These are phyloP conservation scores for Girardinichthys multiradiatus DNA, from an alignment of 2,113 vertebrate genomes.

Conservation along the genomic window DNA sequence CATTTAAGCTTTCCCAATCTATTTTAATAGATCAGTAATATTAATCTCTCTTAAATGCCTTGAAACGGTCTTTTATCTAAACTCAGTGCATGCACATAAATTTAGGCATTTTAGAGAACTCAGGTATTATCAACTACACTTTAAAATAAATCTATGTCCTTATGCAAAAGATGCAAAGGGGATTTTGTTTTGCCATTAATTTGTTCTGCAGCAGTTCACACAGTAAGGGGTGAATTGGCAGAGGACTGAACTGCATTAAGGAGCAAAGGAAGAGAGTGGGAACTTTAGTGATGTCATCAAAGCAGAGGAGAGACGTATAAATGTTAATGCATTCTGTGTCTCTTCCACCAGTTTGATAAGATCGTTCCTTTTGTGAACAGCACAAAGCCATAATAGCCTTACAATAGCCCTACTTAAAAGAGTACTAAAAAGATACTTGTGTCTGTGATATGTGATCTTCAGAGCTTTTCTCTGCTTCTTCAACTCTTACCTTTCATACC, in stretches of 20 bases:
- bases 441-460: constrained; percentile 42
- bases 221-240: constrained; percentile 55
- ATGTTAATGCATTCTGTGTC: constrained; percentile 79
- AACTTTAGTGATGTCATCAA: constrained; percentile 58
- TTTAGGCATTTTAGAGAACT: constrained; percentile 35
- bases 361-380: constrained; percentile 62
- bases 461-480: constrained; percentile 12
- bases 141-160: constrained; percentile 50
- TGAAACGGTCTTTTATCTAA: constrained; percentile 27
- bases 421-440: constrained; percentile 63
- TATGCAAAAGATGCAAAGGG: constrained; percentile 64
- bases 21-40: constrained; percentile 42
- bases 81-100: constrained; percentile 43
- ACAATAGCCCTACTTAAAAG: constrained; percentile 54
- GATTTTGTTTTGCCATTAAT: constrained; percentile 68
- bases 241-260: constrained; percentile 61
- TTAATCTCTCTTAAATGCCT: constrained; percentile 59
- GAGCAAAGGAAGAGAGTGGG: constrained; percentile 50
- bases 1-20: constrained; percentile 3
- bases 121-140: constrained; percentile 36
- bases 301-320: constrained; percentile 53
- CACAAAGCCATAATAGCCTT: constrained; percentile 61
- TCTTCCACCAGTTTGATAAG: constrained; percentile 58
- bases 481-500: constrained; percentile 36
- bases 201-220: constrained; percentile 56